Evolutionary conservation across 2,888 invertebrate species (phyloP).

Genomic region (Palloptera scutellata): DNA sequence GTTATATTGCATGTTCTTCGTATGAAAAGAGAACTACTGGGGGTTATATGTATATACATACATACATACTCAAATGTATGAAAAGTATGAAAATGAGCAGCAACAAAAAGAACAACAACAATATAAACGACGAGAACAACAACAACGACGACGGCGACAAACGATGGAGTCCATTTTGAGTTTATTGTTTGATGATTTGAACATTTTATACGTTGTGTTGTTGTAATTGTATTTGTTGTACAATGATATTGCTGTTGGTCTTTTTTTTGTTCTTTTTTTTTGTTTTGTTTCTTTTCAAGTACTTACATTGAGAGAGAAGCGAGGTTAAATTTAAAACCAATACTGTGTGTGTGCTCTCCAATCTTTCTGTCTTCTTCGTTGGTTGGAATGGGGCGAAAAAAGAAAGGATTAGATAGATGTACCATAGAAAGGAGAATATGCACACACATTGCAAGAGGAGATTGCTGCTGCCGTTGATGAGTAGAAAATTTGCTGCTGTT

Average conservation of each 20-base stretch:
- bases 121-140: neutral
- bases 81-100: neutral
- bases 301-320: conserved; percentile 5
- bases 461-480: too few relatives aligned
- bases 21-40: too few relatives aligned
- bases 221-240: conserved; percentile 8
- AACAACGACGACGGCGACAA: conserved; percentile 49
- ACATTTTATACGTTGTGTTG: conserved; percentile 45
- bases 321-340: conserved; percentile 25
- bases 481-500: too few relatives aligned
- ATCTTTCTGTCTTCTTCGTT: conserved; percentile 1
- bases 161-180: conserved; percentile 64
- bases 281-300: conserved; percentile 43
- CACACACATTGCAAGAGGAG: too few relatives aligned
- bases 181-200: conserved; percentile 66
- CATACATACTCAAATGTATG: neutral
- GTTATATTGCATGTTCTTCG: neutral
- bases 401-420: conserved; percentile 22
- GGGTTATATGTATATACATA: neutral
- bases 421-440: neutral
- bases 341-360: conserved; percentile 22
- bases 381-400: conserved; percentile 13
- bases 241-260: conserved; percentile 27
- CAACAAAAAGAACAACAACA: conserved; percentile 2
- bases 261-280: conserved; percentile 37